Base-by-base conservation (phyloP, 2,797 vertebrate genomes). In the Sandelia bainsii region DNA sequence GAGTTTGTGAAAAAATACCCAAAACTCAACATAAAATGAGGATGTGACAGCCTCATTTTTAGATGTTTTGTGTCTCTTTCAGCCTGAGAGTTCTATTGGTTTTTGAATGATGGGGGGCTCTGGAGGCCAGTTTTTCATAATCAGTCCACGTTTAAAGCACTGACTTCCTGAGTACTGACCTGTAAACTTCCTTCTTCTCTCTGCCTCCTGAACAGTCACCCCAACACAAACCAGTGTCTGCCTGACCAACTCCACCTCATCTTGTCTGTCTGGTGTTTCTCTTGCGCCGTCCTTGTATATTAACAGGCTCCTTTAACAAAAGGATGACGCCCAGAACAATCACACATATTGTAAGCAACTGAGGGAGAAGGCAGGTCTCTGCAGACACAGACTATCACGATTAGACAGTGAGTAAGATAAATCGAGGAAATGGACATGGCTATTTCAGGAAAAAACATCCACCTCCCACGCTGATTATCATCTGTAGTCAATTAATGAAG, bases 361-460 rank as follows among this genome's bases (percentile, higher is more conserved):
- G 39, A 37, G 22, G 34, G 34, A 60, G n/a, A 62, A 44, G 20
- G 29, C 19, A 62, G 44, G 40, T 14, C 53, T 37, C 2, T 39
- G 60, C 46, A 58, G 64, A 59, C 61, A 20, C 53, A 45, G 16
- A 40, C 40, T 49, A 10, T 60, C 57, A 50, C 52, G 63, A 69
- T 20, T 63, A 61, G 49, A 12, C 17, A 34, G 23, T 0, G 49
- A 62, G 34, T 22, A 23, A 59, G 59, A 59, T 8, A 12, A 69
- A 56, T n/a, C 11, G 22, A 73, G 70, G 60, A 69, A 62, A 27
- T 8, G 16, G 29, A 63, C 13, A 8, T 34, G 42, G 29, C 29
- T 29, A 23, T 25, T 37, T 49, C 25, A n/a, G 19, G 19, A 11
- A 6, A 46, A 44, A 48, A 25, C 20, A 25, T n/a, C 39, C 8